Conservation (phyloP, 2,113 vertebrate species). For the Pseudolaguvia tuberculata region DNA sequence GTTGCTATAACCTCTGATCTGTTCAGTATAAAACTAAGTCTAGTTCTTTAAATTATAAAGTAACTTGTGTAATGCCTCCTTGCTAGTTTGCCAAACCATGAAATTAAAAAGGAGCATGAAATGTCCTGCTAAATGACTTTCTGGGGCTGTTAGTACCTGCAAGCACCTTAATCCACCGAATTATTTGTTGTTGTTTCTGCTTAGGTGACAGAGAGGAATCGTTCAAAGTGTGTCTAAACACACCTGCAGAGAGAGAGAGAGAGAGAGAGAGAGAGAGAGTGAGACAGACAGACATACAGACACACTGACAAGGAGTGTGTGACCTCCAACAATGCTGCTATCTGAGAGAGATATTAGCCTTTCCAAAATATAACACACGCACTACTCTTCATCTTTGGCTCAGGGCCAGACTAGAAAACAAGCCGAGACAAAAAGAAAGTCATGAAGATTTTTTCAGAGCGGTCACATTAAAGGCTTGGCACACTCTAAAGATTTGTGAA, state of each 20-base stretch:
- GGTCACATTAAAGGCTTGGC: constrained; percentile 39
- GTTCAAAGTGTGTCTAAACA: constrained; percentile 47
- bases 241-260: constrained; percentile 46
- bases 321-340: constrained; percentile 51
- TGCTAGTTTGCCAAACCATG: constrained; percentile 34
- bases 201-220: constrained; percentile 59
- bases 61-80: background rate
- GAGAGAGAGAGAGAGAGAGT: background rate
- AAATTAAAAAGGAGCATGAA: constrained; percentile 34
- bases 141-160: constrained; percentile 53
- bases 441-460: constrained; percentile 22
- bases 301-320: background rate
- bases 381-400: constrained; percentile 27
- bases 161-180: constrained; percentile 57
- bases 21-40: background rate
- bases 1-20: background rate
- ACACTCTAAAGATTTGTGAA: constrained; percentile 23
- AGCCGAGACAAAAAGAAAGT: constrained; percentile 32
- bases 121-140: constrained; percentile 41
- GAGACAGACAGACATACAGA: no score
- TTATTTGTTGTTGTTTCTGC: constrained; percentile 61
- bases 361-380: constrained; percentile 37
- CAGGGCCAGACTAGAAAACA: constrained; percentile 38
- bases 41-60: background rate
- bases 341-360: constrained; percentile 46